These are phyloP conservation scores for Lutraria lutraria DNA, from an alignment of 2,888 invertebrate genomes.

Conservation along the genomic window DNA sequence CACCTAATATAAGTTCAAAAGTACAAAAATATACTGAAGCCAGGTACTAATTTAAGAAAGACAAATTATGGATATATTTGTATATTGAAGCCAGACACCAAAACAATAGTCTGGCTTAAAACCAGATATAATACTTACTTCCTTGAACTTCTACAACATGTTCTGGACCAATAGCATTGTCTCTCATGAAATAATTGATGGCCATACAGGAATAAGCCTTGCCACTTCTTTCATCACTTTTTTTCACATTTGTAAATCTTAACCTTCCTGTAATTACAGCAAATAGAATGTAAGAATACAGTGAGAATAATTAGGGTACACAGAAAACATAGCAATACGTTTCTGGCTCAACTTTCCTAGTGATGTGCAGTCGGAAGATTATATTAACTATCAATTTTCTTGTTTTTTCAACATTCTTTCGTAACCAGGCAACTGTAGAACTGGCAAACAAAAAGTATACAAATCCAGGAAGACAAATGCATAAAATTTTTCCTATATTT, in stretches of 20 bases:
- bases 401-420: too few species aligned
- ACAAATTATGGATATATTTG: background rate
- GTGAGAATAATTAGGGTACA: too few species aligned
- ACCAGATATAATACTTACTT: conserved; percentile 70
- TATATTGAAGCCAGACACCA: background rate
- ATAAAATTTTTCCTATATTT: too few species aligned
- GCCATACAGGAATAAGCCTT: conserved; percentile 93
- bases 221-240: conserved; percentile 93
- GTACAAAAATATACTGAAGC: background rate
- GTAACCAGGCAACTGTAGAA: too few species aligned
- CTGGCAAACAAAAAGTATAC: too few species aligned
- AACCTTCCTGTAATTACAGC: conserved; percentile 90
- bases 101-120: background rate
- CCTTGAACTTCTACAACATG: conserved; percentile 76
- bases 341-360: too few species aligned
- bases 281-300: background rate
- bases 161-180: conserved; percentile 79
- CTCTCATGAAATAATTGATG: conserved; percentile 92
- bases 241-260: conserved; percentile 98
- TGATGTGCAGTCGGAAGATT: too few species aligned
- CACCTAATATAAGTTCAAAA: too few species aligned
- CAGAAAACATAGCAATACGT: too few species aligned
- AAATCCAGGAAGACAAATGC: too few species aligned
- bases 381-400: too few species aligned
- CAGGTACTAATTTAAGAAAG: too few species aligned